Conservation (phyloP, 2,113 vertebrate genomes). For the Prunella fulvescens region DNA sequence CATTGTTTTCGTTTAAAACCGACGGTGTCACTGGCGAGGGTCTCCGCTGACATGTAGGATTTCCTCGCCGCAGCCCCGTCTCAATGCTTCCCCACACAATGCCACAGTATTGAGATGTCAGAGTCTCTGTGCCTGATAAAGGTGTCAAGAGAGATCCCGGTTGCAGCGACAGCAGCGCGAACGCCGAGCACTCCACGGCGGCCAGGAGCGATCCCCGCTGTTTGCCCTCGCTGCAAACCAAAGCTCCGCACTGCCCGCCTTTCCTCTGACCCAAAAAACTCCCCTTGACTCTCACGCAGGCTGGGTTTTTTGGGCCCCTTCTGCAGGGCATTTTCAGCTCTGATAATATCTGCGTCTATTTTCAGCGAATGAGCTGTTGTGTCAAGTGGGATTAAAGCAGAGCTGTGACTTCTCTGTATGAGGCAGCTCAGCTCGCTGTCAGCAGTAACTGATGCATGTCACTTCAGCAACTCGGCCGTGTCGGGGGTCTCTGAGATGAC, state of each 20-base stretch:
- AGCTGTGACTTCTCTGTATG: not conserved
- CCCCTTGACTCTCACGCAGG: fast-evolving
- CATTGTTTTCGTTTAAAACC: not conserved
- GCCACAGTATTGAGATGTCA: slow-evolving; percentile 54
- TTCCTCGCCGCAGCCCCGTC: not conserved
- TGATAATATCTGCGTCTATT: not conserved
- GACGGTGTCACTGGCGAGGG: not conserved
- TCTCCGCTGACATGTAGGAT: slow-evolving; percentile 24
- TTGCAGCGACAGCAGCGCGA: not conserved
- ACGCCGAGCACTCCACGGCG: not conserved
- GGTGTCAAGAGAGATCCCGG: slow-evolving; percentile 23
- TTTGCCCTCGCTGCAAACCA: not conserved
- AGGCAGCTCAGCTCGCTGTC: not conserved
- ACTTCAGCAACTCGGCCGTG: not conserved
- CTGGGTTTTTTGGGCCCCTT: not conserved
- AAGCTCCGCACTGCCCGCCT: not conserved
- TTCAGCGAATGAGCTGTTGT: not conserved
- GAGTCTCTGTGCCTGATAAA: slow-evolving; percentile 33
- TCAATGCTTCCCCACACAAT: slow-evolving; percentile 40
- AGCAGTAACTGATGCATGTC: not conserved
- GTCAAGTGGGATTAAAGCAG: slow-evolving; percentile 15
- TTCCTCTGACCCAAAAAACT: not conserved
- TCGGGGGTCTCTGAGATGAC: not conserved
- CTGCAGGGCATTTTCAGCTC: not conserved
- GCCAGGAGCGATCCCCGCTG: not conserved